These are phyloP conservation scores for Myoxocephalus aenaeus DNA, from an alignment of 2,797 vertebrate species.

Conservation along the genomic window DNA sequence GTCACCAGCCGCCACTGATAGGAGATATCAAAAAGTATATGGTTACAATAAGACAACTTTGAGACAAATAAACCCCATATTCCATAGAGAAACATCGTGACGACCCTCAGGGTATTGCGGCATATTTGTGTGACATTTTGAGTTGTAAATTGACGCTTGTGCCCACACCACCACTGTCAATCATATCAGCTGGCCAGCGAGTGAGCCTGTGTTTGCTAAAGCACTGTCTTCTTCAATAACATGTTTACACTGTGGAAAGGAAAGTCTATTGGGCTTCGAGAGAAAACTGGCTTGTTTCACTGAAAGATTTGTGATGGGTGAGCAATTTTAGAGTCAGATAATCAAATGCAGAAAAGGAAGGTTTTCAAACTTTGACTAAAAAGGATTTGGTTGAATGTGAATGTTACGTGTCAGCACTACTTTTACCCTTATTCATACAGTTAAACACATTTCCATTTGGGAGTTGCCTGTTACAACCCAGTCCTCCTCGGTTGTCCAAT, in stretches of 20 bases:
- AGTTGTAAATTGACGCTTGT: slow-evolving; percentile 49
- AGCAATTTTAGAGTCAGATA: slow-evolving; percentile 8
- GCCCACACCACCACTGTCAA: slow-evolving; percentile 65
- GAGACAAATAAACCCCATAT: slow-evolving; percentile 26
- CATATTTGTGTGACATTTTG: slow-evolving; percentile 65
- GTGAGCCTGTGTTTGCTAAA: slow-evolving; percentile 47
- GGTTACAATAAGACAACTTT: slow-evolving; percentile 39
- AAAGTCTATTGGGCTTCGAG: slow-evolving; percentile 16
- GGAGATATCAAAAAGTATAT: slow-evolving; percentile 9
- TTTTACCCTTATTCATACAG: not conserved
- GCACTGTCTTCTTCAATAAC: slow-evolving; percentile 45
- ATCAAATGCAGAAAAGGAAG: not conserved
- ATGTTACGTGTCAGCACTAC: not conserved
- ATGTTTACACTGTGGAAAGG: slow-evolving; percentile 51
- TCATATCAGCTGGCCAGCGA: slow-evolving; percentile 48
- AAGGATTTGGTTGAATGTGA: slow-evolving; percentile 2
- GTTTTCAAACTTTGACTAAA: slow-evolving; percentile 16
- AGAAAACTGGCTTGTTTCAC: slow-evolving; percentile 4
- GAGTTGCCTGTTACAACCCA: not conserved
- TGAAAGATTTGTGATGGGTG: slow-evolving; percentile 5
- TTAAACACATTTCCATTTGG: slow-evolving; percentile 2
- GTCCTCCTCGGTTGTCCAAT: not conserved
- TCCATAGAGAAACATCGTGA: slow-evolving; percentile 41
- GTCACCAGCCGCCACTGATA: no score
- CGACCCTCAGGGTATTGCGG: slow-evolving; percentile 38